Percentiles rank a stretch among this genome's conserved stretches.
Conservation (phyloP, 2,888 invertebrate species). For the Drosophila birchii region DNA sequence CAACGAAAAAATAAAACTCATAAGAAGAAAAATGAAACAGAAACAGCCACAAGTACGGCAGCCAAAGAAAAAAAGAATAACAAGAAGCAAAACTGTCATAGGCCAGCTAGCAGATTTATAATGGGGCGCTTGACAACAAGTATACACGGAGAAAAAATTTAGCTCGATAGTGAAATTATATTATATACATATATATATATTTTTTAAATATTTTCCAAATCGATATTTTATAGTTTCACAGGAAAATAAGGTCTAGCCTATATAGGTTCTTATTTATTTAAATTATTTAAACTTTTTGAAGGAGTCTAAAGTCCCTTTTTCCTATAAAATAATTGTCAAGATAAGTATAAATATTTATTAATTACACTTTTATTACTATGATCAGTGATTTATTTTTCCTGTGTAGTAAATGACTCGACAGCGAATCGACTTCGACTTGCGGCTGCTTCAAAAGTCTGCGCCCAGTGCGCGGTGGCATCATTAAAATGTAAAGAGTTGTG, state of each 20-base stretch:
- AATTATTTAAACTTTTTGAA: too few species aligned
- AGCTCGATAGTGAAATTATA: background rate
- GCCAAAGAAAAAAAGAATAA: conserved; percentile 34
- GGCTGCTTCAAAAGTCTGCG: conserved; percentile 74
- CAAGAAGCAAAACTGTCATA: conserved; percentile 66
- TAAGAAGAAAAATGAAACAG: conserved; percentile 34
- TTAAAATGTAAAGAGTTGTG: conserved; percentile 76
- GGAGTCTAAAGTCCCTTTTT: background rate
- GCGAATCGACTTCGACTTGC: conserved; percentile 54
- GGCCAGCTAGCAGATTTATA: conserved; percentile 74
- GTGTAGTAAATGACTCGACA: conserved; percentile 65
- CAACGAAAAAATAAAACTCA: conserved; percentile 20
- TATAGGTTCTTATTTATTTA: too few species aligned
- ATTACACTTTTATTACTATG: background rate
- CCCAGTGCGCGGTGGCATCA: conserved; percentile 69
- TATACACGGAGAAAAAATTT: background rate
- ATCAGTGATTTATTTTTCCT: background rate
- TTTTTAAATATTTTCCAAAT: background rate
- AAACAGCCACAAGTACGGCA: conserved; percentile 46
- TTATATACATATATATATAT: too few species aligned
- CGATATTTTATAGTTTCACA: background rate
- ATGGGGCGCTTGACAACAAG: conserved; percentile 74
- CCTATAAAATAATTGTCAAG: background rate
- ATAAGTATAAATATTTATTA: background rate
- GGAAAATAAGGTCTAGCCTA: background rate